Conservation (phyloP, 2,797 vertebrate species). For the Karalla daura region DNA sequence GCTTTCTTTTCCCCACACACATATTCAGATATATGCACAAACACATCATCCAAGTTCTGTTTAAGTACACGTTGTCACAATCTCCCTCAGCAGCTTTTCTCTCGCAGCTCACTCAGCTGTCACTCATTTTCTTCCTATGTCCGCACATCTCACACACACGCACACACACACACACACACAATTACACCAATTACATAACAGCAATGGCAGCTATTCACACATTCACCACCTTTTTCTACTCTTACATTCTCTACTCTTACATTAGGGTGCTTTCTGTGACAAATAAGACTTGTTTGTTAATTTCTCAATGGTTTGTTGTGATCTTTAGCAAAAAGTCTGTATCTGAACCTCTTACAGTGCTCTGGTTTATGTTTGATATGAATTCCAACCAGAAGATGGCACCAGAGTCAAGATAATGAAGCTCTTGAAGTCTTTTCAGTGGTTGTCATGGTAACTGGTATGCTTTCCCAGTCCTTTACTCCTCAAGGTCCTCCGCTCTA, state of each 20-base stretch:
- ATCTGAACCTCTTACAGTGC: not conserved
- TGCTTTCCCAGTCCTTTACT: slow-evolving; percentile 26
- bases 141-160: too few relatives aligned
- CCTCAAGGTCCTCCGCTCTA: slow-evolving; percentile 34
- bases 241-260: not conserved
- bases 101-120: not conserved
- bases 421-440: not conserved
- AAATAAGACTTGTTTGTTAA: not conserved
- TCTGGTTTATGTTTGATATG: not conserved
- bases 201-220: too few relatives aligned
- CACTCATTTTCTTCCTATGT: not conserved
- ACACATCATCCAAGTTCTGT: slow-evolving; percentile 16
- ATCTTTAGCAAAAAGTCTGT: not conserved
- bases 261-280: not conserved
- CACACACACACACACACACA: too few relatives aligned
- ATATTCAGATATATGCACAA: not conserved
- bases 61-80: slow-evolving; percentile 24
- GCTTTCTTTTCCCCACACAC: not conserved
- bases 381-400: slow-evolving; percentile 58
- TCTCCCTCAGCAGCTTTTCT: not conserved
- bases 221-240: too few relatives aligned
- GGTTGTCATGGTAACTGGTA: slow-evolving; percentile 67
- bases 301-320: not conserved
- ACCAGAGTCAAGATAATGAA: slow-evolving; percentile 51
- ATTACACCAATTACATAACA: too few relatives aligned